These are phyloP conservation scores for Troilus luridus DNA, from an alignment of 2,888 invertebrate species.

Conservation along the genomic window DNA sequence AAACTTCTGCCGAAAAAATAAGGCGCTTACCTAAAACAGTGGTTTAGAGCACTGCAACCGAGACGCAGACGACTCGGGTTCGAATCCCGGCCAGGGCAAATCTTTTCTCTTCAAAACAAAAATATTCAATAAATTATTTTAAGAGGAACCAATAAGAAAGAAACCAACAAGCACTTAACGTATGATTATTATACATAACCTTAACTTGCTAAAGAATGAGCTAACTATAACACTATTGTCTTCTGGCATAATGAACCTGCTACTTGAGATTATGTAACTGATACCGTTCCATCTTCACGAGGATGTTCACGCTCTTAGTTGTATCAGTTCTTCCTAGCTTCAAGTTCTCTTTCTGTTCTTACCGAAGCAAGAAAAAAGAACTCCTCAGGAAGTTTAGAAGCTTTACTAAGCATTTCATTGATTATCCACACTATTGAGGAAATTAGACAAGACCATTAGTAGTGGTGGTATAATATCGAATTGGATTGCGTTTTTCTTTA, in stretches of 20 bases:
- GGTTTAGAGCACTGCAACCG: no score
- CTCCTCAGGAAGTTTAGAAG: neutral
- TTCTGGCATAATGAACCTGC: neutral
- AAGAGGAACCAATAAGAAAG: neutral
- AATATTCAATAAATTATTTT: neutral
- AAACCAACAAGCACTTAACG: neutral
- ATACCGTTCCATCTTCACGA: neutral
- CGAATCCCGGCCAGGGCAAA: no score
- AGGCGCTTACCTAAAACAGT: no score
- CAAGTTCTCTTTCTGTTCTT: neutral
- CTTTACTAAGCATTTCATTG: constrained; percentile 10
- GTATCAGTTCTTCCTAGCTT: neutral
- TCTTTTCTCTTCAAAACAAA: no score
- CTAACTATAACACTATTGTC: neutral
- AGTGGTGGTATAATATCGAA: neutral
- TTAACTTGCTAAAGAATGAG: neutral
- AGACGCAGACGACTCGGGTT: no score
- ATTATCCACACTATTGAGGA: neutral
- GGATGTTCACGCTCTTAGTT: neutral
- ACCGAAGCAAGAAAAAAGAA: neutral
- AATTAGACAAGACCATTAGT: neutral
- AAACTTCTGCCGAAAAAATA: no score
- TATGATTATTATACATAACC: neutral
- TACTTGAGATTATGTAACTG: neutral
- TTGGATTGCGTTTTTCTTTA: no score